A percentile compares a stretch with the other conserved stretches of the same genome.
These are phyloP conservation scores for Scrobipalpa atriplicella DNA, from an alignment of 2,888 invertebrate species.

Conservation along the genomic window DNA sequence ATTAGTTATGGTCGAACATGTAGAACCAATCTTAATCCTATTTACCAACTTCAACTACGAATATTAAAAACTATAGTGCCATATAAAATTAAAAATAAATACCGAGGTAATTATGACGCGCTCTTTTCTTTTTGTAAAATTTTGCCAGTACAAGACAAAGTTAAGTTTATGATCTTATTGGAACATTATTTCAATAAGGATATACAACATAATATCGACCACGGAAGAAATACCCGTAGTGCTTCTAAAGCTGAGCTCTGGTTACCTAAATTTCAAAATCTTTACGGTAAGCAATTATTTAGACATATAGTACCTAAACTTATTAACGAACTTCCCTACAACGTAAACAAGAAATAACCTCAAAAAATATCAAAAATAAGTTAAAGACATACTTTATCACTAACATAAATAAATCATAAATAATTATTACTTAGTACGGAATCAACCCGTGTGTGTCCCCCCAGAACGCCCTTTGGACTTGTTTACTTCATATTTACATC, in stretches of 20 bases:
- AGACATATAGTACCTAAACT: neutral
- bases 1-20: slow-evolving; percentile 22
- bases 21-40: no score
- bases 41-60: no score
- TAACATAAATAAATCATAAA: no score
- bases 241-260: neutral
- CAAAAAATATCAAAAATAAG: no score
- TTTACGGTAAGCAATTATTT: slow-evolving; percentile 1
- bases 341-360: no score
- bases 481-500: no score
- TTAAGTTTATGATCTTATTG: neutral
- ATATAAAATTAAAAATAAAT: slow-evolving; percentile 5
- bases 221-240: neutral
- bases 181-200: neutral
- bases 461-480: no score
- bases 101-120: neutral
- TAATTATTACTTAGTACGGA: no score
- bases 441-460: no score
- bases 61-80: slow-evolving; percentile 15
- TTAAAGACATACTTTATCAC: no score
- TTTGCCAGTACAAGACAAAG: slow-evolving; percentile 7
- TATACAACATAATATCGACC: neutral
- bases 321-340: no score
- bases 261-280: neutral
- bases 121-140: slow-evolving; percentile 9